Percentiles rank a stretch among this genome's conserved stretches.
Conservation (phyloP, 2,888 invertebrate genomes). For the Carabus problematicus region DNA sequence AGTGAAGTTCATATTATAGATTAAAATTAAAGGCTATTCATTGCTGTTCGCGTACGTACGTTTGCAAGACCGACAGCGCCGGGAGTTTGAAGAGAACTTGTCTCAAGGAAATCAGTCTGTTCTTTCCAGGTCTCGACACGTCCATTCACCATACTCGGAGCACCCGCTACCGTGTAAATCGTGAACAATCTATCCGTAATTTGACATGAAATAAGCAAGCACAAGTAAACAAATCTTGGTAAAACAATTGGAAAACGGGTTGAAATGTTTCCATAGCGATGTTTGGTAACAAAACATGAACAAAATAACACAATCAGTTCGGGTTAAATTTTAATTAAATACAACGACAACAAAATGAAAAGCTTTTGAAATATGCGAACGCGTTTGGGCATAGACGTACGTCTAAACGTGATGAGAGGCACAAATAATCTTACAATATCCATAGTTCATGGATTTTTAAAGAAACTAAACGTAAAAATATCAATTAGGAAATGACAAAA, state of each 20-base stretch:
- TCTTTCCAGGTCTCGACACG: neutral
- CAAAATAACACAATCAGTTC: conserved; percentile 41
- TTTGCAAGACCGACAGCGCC: neutral
- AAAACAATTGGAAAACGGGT: conserved; percentile 19
- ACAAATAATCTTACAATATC: too few relatives aligned
- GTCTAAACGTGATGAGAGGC: neutral
- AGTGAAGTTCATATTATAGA: conserved; percentile 40
- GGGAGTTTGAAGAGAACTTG: too few relatives aligned
- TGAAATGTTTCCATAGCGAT: conserved; percentile 31
- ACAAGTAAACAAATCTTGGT: conserved; percentile 25
- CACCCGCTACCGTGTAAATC: conserved; percentile 12
- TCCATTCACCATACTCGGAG: neutral
- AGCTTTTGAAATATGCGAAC: conserved; percentile 40
- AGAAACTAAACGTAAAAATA: too few relatives aligned
- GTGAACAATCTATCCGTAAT: conserved; percentile 39
- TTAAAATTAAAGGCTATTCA: conserved; percentile 39
- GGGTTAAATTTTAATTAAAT: conserved; percentile 42
- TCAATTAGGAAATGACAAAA: too few relatives aligned
- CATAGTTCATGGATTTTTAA: too few relatives aligned
- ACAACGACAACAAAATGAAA: conserved; percentile 40
- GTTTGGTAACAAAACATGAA: conserved; percentile 35
- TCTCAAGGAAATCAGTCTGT: neutral
- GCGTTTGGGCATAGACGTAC: conserved; percentile 23
- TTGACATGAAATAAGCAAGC: conserved; percentile 39
- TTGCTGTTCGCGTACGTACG: conserved; percentile 9